A percentile compares a stretch with the other conserved stretches of the same genome.
Conservation (phyloP, 2,888 invertebrate species). For the Uropetala carovei region DNA sequence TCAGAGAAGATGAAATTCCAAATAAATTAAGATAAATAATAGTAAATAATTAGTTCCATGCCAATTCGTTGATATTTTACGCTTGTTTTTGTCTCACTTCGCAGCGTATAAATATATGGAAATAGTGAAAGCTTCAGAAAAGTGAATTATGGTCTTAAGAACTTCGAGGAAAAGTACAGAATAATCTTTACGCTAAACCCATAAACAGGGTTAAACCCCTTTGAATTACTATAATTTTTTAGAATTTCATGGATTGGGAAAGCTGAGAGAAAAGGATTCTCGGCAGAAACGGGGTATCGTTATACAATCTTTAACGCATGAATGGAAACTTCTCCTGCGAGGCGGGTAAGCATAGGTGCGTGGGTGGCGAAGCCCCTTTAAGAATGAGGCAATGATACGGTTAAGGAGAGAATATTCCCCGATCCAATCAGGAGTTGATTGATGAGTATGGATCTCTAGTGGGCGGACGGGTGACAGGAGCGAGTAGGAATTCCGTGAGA, state of each 20-base stretch:
- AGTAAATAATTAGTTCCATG: too few species aligned
- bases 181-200: too few species aligned
- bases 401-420: constrained; percentile 12
- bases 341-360: not conserved
- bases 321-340: not conserved
- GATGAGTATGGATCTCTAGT: constrained; percentile 32
- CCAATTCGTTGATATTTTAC: too few species aligned
- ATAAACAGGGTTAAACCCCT: not conserved
- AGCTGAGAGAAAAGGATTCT: not conserved
- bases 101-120: too few species aligned
- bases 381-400: constrained; percentile 35
- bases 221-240: constrained; percentile 1
- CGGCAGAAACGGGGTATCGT: not conserved
- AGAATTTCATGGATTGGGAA: not conserved
- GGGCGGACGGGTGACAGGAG: constrained; percentile 34
- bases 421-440: constrained; percentile 49
- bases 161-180: too few species aligned
- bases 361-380: constrained; percentile 6
- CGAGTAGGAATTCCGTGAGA: constrained; percentile 49
- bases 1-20: too few species aligned
- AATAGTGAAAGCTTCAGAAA: too few species aligned
- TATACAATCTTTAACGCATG: constrained; percentile 20
- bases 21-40: too few species aligned
- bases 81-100: too few species aligned
- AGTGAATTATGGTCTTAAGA: too few species aligned